phyloP scores from a whole-genome alignment of 2,888 invertebrate genomes.

The Aspidiotus destructor region DNA sequence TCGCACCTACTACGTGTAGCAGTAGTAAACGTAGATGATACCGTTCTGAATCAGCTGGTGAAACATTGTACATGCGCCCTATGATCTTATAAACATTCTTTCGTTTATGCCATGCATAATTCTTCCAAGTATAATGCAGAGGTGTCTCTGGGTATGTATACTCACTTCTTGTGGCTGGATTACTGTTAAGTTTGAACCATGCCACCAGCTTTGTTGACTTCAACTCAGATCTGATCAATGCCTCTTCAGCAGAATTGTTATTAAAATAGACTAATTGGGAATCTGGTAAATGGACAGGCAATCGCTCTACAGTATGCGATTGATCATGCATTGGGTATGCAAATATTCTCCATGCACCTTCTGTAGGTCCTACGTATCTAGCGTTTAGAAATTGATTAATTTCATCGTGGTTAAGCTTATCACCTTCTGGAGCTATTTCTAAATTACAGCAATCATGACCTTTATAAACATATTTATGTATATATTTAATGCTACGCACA shows the following conservation, averaged over 20 bases:
- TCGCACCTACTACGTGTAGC: constrained; percentile 29
- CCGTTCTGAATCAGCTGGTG: constrained; percentile 28
- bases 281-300: constrained; percentile 41
- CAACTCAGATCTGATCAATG: constrained; percentile 11
- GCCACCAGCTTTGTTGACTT: constrained; percentile 24
- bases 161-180: constrained; percentile 33
- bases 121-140: constrained; percentile 21
- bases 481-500: constrained; percentile 31
- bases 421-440: not conserved
- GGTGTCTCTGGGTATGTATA: constrained; percentile 24
- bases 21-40: constrained; percentile 31
- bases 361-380: constrained; percentile 40
- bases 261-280: constrained; percentile 33
- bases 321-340: constrained; percentile 37
- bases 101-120: not conserved
- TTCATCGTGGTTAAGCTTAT: not conserved
- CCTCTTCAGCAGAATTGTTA: constrained; percentile 17
- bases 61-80: constrained; percentile 33
- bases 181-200: constrained; percentile 36
- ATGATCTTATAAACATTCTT: constrained; percentile 10
- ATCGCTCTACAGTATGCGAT: constrained; percentile 39
- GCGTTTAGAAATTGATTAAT: constrained; percentile 37
- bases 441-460: constrained; percentile 22
- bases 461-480: constrained; percentile 34
- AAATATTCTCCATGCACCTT: constrained; percentile 41